These are phyloP conservation scores for Hofmannophila pseudospretella DNA, from an alignment of 2,888 invertebrate species.

Conservation along the genomic window DNA sequence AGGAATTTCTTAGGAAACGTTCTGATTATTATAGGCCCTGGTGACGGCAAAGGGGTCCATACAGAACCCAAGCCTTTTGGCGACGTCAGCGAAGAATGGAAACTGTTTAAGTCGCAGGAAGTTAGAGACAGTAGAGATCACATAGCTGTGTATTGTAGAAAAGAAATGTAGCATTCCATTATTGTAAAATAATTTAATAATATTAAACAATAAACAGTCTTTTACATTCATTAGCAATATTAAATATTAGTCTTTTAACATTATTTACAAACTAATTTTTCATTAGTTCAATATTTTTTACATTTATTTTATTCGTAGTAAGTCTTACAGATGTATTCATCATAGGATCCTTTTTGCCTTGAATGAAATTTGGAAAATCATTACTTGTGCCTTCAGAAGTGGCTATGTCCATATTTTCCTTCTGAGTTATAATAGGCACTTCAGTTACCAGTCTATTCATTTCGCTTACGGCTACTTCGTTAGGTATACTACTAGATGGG, in stretches of 20 bases:
- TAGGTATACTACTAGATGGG: slow-evolving; percentile 35
- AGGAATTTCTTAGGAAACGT: slow-evolving; percentile 79
- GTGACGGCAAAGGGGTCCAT: slow-evolving; percentile 77
- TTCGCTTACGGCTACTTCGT: slow-evolving; percentile 44
- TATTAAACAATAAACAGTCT: slow-evolving; percentile 33
- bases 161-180: slow-evolving; percentile 22
- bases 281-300: slow-evolving; percentile 72
- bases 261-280: slow-evolving; percentile 47
- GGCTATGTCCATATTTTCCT: slow-evolving; percentile 39
- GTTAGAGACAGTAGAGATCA: slow-evolving; percentile 80
- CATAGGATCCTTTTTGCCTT: slow-evolving; percentile 67
- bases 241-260: background rate
- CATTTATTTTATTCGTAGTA: slow-evolving; percentile 66
- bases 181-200: slow-evolving; percentile 10
- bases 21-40: slow-evolving; percentile 87
- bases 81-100: slow-evolving; percentile 77
- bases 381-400: slow-evolving; percentile 29
- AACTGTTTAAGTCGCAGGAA: slow-evolving; percentile 72
- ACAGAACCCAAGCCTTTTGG: slow-evolving; percentile 85
- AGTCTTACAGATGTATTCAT: slow-evolving; percentile 65
- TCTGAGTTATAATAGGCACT: slow-evolving; percentile 52
- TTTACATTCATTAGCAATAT: slow-evolving; percentile 16
- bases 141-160: slow-evolving; percentile 78
- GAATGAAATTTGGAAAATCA: slow-evolving; percentile 56
- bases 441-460: slow-evolving; percentile 56